Evolutionary conservation across 2,888 invertebrate species (phyloP).

Genomic region (Eupeodes latifasciatus): DNA sequence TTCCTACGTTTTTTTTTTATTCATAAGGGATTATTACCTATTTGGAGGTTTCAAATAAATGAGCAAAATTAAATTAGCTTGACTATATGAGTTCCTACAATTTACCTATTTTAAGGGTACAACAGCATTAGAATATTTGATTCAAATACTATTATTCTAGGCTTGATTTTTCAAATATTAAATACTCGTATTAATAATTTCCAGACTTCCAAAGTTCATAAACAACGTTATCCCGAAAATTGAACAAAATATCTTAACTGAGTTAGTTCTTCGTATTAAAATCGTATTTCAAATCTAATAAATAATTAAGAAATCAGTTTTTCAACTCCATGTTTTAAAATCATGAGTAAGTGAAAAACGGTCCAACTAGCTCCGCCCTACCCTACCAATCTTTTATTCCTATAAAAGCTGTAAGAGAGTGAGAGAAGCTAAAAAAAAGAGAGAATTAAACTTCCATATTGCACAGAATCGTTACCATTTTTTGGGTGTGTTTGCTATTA

Average conservation of each 20-base stretch:
- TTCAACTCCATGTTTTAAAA: too few relatives aligned
- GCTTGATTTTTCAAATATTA: too few relatives aligned
- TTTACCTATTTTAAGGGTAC: not conserved
- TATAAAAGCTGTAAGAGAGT: slow-evolving; percentile 1
- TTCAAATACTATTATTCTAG: too few relatives aligned
- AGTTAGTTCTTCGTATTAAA: too few relatives aligned
- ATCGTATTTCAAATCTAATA: too few relatives aligned
- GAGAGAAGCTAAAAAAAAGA: not conserved
- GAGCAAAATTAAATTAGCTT: not conserved
- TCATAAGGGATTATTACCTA: not conserved
- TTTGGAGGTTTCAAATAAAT: not conserved
- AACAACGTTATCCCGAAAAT: too few relatives aligned
- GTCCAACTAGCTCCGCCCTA: too few relatives aligned
- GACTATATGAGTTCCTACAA: not conserved
- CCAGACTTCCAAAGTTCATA: too few relatives aligned
- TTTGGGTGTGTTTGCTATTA: slow-evolving; percentile 65
- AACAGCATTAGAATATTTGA: not conserved
- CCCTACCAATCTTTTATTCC: not conserved
- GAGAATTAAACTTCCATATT: slow-evolving; percentile 28
- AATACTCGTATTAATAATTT: too few relatives aligned
- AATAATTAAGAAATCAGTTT: too few relatives aligned
- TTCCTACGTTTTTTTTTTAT: not conserved
- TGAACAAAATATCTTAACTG: too few relatives aligned
- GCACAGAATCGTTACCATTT: slow-evolving; percentile 52
- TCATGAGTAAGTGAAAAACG: too few relatives aligned